phyloP scores from a whole-genome alignment of 2,888 invertebrate genomes.

The Caradrina clavipalpis region DNA sequence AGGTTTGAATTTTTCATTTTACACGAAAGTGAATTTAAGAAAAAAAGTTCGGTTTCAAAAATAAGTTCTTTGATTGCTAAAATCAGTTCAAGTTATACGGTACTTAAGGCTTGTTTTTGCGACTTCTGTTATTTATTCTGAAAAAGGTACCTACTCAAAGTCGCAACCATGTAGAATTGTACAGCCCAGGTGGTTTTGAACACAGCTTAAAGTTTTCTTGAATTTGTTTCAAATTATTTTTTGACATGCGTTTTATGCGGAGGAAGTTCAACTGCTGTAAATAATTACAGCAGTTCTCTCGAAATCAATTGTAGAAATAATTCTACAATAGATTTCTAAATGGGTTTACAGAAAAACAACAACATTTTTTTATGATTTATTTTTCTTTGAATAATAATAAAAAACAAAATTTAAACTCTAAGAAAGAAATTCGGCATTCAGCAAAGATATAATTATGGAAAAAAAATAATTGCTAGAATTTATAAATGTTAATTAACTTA shows the following conservation, averaged over 20 bases:
- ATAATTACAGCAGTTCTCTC: too few relatives aligned
- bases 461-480: constrained; percentile 84
- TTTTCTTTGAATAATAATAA: constrained; percentile 87
- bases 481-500: constrained; percentile 88
- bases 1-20: constrained; percentile 13
- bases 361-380: constrained; percentile 79
- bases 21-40: neutral
- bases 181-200: neutral
- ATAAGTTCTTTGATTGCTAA: constrained; percentile 3
- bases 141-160: neutral
- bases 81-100: neutral
- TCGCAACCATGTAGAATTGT: too few relatives aligned
- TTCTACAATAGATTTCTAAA: neutral
- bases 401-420: constrained; percentile 90
- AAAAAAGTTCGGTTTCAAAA: constrained; percentile 8
- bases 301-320: too few relatives aligned
- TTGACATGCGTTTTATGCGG: too few relatives aligned
- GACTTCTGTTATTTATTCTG: constrained; percentile 1
- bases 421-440: constrained; percentile 85
- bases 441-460: constrained; percentile 77
- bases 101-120: constrained; percentile 9
- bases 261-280: neutral
- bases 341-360: constrained; percentile 60
- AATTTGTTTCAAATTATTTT: neutral
- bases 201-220: neutral